Conservation (phyloP, 2,113 vertebrate species). For the Corythornis madagascariensis region DNA sequence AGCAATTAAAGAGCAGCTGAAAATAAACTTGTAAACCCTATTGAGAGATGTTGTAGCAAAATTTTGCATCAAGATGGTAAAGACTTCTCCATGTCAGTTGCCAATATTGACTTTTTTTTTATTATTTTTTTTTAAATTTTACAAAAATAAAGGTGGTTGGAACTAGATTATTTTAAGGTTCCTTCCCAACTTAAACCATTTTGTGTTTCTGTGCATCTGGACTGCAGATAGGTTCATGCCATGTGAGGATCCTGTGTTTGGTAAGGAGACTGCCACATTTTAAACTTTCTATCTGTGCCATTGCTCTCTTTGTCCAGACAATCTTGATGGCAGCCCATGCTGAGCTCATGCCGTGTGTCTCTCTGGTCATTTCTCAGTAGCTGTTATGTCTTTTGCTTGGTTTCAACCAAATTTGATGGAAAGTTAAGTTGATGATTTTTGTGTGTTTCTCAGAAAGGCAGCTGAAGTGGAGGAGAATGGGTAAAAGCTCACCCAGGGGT, state of each 20-base stretch:
- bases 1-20: not conserved
- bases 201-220: not conserved
- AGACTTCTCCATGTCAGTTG: not conserved
- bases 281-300: not conserved
- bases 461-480: not conserved
- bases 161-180: not conserved
- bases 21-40: not conserved
- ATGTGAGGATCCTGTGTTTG: not conserved
- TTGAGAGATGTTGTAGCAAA: not conserved
- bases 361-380: not conserved
- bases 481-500: not conserved
- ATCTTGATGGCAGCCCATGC: not conserved
- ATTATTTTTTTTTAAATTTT: not conserved
- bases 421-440: not conserved
- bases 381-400: not conserved
- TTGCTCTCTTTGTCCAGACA: not conserved
- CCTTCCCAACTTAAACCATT: not conserved
- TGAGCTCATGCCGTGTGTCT: fast-evolving
- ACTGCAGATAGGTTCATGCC: not conserved
- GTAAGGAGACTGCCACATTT: not conserved
- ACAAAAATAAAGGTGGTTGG: not conserved
- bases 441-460: not conserved
- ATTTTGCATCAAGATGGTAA: not conserved
- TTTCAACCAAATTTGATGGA: not conserved
- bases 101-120: not conserved